phyloP scores from a whole-genome alignment of 64 coral and sea anemone genomes.

The Pocillopora verrucosa region DNA sequence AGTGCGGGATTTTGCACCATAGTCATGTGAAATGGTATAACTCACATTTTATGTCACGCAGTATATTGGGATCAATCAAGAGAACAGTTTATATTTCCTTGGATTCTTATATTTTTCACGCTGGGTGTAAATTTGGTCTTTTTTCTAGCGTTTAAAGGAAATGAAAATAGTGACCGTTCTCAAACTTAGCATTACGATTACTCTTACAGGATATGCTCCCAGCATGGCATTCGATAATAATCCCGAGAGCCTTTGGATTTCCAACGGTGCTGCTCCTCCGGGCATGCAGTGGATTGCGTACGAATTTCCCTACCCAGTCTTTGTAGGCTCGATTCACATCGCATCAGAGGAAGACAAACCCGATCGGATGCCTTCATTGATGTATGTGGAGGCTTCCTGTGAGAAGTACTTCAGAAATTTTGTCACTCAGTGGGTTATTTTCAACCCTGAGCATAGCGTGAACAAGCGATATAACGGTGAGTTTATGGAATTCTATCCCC shows the following conservation, averaged over 20 bases:
- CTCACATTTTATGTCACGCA: no score
- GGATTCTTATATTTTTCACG: no score
- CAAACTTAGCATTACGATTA: neutral
- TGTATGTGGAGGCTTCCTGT: constrained; percentile 95
- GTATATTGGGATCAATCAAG: no score
- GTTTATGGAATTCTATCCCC: neutral
- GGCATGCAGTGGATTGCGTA: constrained; percentile 98
- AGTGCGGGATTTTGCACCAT: no score
- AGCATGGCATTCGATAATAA: constrained; percentile 99
- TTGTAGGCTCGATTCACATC: constrained; percentile 82
- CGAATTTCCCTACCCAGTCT: constrained; percentile 85
- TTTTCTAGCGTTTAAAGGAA: no score
- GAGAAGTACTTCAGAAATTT: constrained; percentile 97
- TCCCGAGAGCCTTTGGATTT: constrained; percentile 91
- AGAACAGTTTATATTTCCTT: no score
- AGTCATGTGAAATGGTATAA: no score
- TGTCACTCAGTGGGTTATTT: constrained; percentile 87
- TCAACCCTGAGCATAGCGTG: constrained; percentile 66
- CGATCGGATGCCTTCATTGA: constrained; percentile 79
- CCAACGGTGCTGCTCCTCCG: constrained; percentile 82
- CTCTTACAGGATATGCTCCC: constrained; percentile 75
- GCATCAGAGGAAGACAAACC: constrained; percentile 90
- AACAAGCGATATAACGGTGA: constrained; percentile 85
- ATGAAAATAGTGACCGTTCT: no score
- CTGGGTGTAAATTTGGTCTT: no score